A percentile compares a stretch with the other conserved stretches of the same genome.
Conservation (phyloP, 2,797 vertebrate species). For the Rachycentron canadum region DNA sequence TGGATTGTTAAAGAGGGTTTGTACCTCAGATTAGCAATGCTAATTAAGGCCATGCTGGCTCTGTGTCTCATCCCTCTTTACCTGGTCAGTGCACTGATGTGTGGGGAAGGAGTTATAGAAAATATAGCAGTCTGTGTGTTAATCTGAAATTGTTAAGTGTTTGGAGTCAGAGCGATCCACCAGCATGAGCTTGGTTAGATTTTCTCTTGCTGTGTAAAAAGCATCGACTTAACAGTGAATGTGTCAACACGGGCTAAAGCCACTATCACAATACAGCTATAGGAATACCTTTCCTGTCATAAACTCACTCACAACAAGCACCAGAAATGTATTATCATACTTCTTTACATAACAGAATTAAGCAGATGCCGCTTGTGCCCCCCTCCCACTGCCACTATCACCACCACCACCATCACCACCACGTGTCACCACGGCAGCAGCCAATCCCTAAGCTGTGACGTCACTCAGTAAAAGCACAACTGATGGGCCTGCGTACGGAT, state of each 20-base stretch:
- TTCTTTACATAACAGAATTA: constrained; percentile 87
- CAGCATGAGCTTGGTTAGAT: constrained; percentile 14
- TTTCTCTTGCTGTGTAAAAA: constrained; percentile 23
- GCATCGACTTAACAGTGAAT: constrained; percentile 2
- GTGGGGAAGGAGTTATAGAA: constrained; percentile 3
- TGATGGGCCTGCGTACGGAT: constrained; percentile 83
- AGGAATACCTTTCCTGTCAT: constrained; percentile 54
- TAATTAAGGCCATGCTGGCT: constrained; percentile 77
- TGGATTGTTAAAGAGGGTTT: constrained; percentile 81
- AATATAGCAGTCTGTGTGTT: constrained; percentile 8
- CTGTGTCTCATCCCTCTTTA: constrained; percentile 35
- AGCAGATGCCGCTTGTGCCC: constrained; percentile 71
- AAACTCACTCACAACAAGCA: constrained; percentile 59
- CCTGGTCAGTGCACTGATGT: constrained; percentile 1
- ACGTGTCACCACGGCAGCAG: constrained; percentile 64
- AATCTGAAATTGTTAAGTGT: constrained; percentile 25
- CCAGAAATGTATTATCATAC: constrained; percentile 80
- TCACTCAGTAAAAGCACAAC: constrained; percentile 87
- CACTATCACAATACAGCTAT: constrained; percentile 42
- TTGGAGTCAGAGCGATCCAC: constrained; percentile 5
- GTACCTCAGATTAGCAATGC: constrained; percentile 81
- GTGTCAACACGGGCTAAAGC: constrained; percentile 33
- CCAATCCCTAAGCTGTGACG: constrained; percentile 80
- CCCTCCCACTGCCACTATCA: background rate
- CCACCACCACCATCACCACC: background rate